Conservation (phyloP, 2,113 vertebrate genomes). For the Phoxinus phoxinus region DNA sequence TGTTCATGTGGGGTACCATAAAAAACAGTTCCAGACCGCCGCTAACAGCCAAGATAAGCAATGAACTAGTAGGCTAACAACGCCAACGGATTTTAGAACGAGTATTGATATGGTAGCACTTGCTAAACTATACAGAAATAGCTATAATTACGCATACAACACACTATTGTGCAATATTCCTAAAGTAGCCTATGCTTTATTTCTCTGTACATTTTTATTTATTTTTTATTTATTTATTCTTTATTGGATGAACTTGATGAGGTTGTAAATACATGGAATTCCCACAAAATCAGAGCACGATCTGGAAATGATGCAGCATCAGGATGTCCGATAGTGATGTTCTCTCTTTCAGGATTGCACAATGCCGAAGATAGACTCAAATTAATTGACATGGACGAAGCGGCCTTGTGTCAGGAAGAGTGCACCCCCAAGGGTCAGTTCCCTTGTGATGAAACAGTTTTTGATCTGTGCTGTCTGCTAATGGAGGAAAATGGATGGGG, state of each 20-base stretch:
- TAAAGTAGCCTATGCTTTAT: too few species aligned
- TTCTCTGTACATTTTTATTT: too few species aligned
- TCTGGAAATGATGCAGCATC: not conserved
- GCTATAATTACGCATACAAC: too few species aligned
- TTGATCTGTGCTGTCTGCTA: constrained; percentile 27
- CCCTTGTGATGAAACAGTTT: constrained; percentile 42
- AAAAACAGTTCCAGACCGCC: too few species aligned
- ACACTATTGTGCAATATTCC: too few species aligned
- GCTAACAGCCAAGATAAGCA: too few species aligned
- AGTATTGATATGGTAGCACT: not conserved
- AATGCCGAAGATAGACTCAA: not conserved
- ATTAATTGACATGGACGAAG: not conserved
- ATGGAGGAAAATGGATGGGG: constrained; percentile 38
- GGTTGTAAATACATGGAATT: not conserved
- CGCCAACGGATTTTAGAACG: too few species aligned
- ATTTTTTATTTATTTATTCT: not conserved
- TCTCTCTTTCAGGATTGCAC: not conserved
- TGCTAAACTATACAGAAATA: not conserved
- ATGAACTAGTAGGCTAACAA: not conserved
- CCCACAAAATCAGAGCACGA: not conserved
- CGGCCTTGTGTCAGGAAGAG: constrained; percentile 28
- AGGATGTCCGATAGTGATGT: not conserved
- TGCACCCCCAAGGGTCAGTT: constrained; percentile 26
- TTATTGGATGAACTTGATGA: not conserved
- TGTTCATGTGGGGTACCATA: too few species aligned